Conservation (phyloP, 92 coral and sea anemone species). For the Scolanthus callimorphus region DNA sequence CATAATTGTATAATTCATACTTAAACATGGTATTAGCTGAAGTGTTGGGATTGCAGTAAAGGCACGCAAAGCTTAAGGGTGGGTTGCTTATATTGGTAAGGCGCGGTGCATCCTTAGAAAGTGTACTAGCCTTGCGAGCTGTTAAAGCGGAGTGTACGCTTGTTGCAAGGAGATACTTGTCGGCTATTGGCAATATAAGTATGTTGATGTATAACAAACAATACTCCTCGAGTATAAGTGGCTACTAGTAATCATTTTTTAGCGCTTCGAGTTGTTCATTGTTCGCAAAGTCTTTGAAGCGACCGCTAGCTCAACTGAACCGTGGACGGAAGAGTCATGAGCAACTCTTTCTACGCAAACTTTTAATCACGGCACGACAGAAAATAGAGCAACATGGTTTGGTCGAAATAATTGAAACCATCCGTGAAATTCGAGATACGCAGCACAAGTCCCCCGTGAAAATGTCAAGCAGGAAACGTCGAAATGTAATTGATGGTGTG, state of each 20-base stretch:
- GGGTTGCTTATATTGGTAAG: too few species aligned
- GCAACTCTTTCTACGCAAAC: not conserved
- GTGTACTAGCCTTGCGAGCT: too few species aligned
- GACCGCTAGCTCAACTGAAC: conserved; percentile 5
- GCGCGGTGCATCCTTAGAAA: too few species aligned
- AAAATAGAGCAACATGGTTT: not conserved
- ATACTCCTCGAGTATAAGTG: conserved; percentile 8
- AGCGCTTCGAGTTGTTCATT: not conserved
- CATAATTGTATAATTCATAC: conserved; percentile 39
- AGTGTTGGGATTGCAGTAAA: not conserved
- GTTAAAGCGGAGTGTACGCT: too few species aligned
- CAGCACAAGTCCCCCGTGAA: not conserved
- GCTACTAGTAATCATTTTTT: conserved; percentile 4
- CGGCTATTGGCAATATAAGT: not conserved
- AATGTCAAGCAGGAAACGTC: not conserved
- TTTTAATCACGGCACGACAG: not conserved
- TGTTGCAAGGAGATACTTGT: not conserved
- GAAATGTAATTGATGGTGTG: not conserved
- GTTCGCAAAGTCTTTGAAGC: not conserved
- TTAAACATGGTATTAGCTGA: conserved; percentile 27
- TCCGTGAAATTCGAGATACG: not conserved
- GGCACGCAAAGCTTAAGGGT: too few species aligned
- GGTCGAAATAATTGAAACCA: not conserved
- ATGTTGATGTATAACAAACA: conserved; percentile 12
- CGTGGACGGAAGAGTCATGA: not conserved